Percentiles rank a stretch among this genome's conserved stretches.
Conservation (phyloP, 2,113 vertebrate genomes). For the Alces alces region DNA sequence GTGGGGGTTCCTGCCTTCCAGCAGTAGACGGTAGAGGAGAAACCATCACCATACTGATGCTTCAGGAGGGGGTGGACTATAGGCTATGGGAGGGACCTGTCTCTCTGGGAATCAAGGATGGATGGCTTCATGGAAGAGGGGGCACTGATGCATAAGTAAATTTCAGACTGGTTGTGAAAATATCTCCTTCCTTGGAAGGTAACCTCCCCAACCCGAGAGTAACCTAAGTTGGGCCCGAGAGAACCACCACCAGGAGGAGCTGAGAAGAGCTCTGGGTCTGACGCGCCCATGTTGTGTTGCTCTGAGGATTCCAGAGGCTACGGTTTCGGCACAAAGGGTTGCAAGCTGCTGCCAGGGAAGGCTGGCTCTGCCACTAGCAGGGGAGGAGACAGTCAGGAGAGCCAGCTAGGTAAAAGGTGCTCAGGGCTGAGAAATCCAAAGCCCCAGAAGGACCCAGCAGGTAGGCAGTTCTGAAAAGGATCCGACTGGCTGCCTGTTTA, state of each 20-base stretch:
- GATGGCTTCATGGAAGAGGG: background rate
- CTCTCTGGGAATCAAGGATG: background rate
- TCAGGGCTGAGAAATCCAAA: background rate
- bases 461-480: background rate
- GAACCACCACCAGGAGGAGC: background rate
- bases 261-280: background rate
- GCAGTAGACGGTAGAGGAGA: background rate
- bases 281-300: background rate
- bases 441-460: background rate
- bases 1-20: background rate
- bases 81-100: background rate
- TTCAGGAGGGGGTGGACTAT: background rate
- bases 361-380: background rate
- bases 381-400: background rate
- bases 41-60: background rate
- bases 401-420: constrained; percentile 49
- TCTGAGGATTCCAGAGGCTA: constrained; percentile 43
- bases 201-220: background rate
- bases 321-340: background rate
- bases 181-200: background rate
- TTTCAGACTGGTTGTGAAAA: background rate
- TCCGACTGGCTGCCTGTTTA: background rate
- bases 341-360: constrained; percentile 5
- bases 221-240: background rate
- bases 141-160: background rate